Percentiles rank a stretch among this genome's conserved stretches.
phyloP scores from a whole-genome alignment of 2,113 vertebrate genomes.

The Neoarius graeffei region DNA sequence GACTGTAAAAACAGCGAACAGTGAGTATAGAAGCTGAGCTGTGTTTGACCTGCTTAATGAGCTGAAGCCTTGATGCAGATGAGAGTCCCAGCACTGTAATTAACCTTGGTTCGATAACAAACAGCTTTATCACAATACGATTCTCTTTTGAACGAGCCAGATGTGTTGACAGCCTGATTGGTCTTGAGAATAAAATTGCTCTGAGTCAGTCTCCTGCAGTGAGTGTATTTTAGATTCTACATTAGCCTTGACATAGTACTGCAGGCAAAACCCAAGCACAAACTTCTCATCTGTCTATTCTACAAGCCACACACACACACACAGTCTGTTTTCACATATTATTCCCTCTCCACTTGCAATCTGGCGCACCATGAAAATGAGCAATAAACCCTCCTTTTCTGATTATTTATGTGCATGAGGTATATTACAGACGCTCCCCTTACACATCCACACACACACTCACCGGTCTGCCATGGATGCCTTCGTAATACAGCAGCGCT shows the following conservation, averaged over 20 bases:
- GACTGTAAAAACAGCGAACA: conserved; percentile 2
- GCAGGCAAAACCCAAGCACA: background rate
- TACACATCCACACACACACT: conserved; percentile 57
- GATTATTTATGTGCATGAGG: too few species aligned
- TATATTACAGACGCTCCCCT: too few species aligned
- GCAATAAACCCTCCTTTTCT: background rate
- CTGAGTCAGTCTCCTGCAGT: background rate
- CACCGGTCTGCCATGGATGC: conserved; percentile 92
- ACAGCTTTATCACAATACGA: background rate
- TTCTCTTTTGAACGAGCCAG: background rate
- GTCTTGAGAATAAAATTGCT: background rate
- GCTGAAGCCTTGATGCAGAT: background rate
- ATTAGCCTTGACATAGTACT: background rate
- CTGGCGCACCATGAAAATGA: conserved; percentile 53
- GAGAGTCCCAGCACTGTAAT: background rate
- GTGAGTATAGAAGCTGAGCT: background rate
- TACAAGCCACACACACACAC: background rate
- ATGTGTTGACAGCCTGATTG: background rate
- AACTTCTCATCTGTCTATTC: too few species aligned
- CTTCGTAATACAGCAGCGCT: conserved; percentile 90
- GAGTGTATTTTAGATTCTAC: background rate
- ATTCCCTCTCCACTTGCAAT: conserved; percentile 53
- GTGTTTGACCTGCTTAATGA: conserved; percentile 10
- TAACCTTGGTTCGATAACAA: background rate
- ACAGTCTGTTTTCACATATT: conserved; percentile 45